Base-by-base conservation (phyloP, 1,140 invertebrate genomes). In the Ostrea edulis region DNA sequence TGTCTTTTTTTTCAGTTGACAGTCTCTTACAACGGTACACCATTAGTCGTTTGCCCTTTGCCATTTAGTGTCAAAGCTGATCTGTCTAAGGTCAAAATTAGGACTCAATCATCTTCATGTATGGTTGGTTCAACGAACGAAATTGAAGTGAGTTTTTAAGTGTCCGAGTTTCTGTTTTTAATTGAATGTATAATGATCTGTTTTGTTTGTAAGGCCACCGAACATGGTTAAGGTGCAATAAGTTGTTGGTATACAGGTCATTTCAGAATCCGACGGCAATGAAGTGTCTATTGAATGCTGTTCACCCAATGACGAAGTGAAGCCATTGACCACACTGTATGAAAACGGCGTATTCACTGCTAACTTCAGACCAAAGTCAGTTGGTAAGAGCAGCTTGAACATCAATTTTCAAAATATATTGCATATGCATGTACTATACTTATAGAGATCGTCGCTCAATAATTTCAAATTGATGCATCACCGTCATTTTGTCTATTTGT, bases 51-150 rank as follows among this genome's bases (percentile, higher is more conserved):
- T 17, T 90, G 88, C 88, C 91, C 91, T 3, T 55, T 92, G 12
- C 83, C 86, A 7, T 91, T 92, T 71, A 84, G 29, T 53, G 89
- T 90, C 1, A 90, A 91, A 52, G 88, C 86, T 2, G 91, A 92
- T 68, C 22, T 88, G 14, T 87, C 88, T 9, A 91, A 89, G 65
- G 89, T 90, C 7, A 85, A 83, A 71, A 54, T 92, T 35, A 35
- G 90, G 44, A 88, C 90, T 7, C 51, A 81, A 14, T 87, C 89
- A 4, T 81, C 68, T 5, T 62, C 82, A 54, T 82, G 65, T 88
- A 82, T 68, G 65, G 82, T 90, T 87, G 88, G 91, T 68, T 68
- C 89, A 91, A 20, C 62, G 3, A 86, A 81, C 54, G 65, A 90
- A 17, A 86, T 91, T 52, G 83, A 88, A 71, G 90, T 91, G 85